Conservation (phyloP, 1,140 invertebrate genomes). For the Coelopa frigida region DNA sequence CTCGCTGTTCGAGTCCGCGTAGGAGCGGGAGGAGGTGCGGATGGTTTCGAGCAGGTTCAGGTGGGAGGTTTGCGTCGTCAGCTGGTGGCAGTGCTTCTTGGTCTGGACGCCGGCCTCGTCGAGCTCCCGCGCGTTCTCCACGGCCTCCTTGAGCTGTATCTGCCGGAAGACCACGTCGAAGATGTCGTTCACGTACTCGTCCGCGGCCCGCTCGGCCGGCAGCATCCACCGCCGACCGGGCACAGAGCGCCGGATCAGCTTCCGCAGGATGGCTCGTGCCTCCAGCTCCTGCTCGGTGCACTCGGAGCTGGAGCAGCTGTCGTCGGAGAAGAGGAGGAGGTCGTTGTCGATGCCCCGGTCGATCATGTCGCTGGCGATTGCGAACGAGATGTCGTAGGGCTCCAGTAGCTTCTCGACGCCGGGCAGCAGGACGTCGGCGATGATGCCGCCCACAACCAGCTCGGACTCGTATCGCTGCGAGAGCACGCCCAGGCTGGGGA, state of each 20-base stretch:
- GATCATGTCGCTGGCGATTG: slow-evolving; percentile 21
- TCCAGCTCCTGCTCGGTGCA: slow-evolving; percentile 14
- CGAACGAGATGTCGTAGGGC: slow-evolving; percentile 20
- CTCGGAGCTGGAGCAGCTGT: slow-evolving; percentile 24
- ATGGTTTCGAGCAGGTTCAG: too few relatives aligned
- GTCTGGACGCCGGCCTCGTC: neutral
- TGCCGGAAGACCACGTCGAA: slow-evolving; percentile 20
- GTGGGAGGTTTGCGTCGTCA: too few relatives aligned
- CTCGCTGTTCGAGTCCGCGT: too few relatives aligned
- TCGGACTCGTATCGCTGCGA: slow-evolving; percentile 15
- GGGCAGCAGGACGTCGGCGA: slow-evolving; percentile 29
- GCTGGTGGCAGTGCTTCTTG: too few relatives aligned
- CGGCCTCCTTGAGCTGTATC: neutral
- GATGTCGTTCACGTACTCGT: slow-evolving; percentile 20
- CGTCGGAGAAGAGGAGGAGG: slow-evolving; percentile 26
- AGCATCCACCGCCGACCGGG: slow-evolving; percentile 32
- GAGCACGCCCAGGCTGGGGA: slow-evolving; percentile 15
- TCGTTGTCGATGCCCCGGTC: slow-evolving; percentile 35
- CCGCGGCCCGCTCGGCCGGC: slow-evolving; percentile 20
- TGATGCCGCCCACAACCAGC: slow-evolving; percentile 19
- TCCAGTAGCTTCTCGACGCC: slow-evolving; percentile 21
- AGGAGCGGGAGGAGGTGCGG: too few relatives aligned
- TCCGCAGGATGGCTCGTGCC: slow-evolving; percentile 24
- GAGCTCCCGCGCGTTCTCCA: neutral
- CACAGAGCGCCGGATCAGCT: slow-evolving; percentile 27